A percentile compares a stretch with the other conserved stretches of the same genome.
These are phyloP conservation scores for Homarus gammarus DNA, from an alignment of 2,888 invertebrate genomes.

Conservation along the genomic window DNA sequence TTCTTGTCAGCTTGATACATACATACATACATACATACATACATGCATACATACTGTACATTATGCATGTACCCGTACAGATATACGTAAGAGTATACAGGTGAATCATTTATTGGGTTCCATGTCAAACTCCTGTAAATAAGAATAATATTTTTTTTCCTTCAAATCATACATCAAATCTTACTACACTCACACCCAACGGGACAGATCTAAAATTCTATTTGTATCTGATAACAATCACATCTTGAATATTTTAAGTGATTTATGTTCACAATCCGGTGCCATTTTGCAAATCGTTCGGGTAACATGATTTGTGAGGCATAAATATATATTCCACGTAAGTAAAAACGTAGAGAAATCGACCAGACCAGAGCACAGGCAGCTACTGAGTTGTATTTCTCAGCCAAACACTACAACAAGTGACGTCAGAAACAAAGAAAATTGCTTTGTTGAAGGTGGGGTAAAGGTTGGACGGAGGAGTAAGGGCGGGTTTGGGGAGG, in stretches of 20 bases:
- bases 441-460: not conserved
- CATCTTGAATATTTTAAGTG: constrained; percentile 61
- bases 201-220: constrained; percentile 47
- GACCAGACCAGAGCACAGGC: no score
- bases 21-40: not conserved
- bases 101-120: not conserved
- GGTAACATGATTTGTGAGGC: constrained; percentile 42
- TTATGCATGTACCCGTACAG: not conserved
- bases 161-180: constrained; percentile 30
- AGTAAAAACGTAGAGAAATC: constrained; percentile 38
- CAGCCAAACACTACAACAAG: no score
- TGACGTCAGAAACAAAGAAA: constrained; percentile 42
- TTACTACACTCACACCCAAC: constrained; percentile 7
- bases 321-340: constrained; percentile 50
- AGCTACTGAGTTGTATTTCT: no score
- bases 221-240: constrained; percentile 62
- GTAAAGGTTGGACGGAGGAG: no score
- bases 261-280: constrained; percentile 42
- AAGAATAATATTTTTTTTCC: no score
- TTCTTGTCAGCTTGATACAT: not conserved
- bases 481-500: no score
- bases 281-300: constrained; percentile 61
- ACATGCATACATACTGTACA: not conserved
- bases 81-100: no score
- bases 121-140: constrained; percentile 19